phyloP scores from a whole-genome alignment of 2,113 vertebrate species.

The Corythornis cristatus region DNA sequence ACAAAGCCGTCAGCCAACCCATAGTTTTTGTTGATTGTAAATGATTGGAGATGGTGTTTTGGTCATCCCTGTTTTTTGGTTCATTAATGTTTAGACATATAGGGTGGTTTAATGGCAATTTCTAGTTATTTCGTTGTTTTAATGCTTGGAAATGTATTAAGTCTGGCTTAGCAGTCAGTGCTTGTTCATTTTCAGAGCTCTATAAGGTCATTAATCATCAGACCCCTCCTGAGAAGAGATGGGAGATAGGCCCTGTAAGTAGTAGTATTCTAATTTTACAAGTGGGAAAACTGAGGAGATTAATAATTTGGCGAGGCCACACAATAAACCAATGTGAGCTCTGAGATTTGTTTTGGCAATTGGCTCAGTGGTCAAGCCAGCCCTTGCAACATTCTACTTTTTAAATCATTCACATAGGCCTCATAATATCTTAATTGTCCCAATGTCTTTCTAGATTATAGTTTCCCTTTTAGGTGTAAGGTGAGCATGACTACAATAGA shows the following conservation, averaged over 20 bases:
- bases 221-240: not conserved
- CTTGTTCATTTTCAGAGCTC: not conserved
- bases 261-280: not conserved
- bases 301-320: conserved; percentile 7
- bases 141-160: not conserved
- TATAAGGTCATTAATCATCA: conserved; percentile 19
- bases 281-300: not conserved
- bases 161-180: not conserved
- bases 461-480: not conserved
- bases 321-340: not conserved
- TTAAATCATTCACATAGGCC: not conserved
- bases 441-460: not conserved
- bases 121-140: not conserved
- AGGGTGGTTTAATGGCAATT: not conserved
- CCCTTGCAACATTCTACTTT: not conserved
- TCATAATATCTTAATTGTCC: not conserved
- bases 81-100: not conserved
- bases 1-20: not conserved
- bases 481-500: not conserved
- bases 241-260: not conserved
- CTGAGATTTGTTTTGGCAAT: not conserved
- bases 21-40: not conserved
- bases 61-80: not conserved
- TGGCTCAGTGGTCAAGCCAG: not conserved
- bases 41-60: not conserved